These are phyloP conservation scores for Macrotrachela quadricornifera DNA, from an alignment of 1,140 invertebrate genomes.

Conservation along the genomic window DNA sequence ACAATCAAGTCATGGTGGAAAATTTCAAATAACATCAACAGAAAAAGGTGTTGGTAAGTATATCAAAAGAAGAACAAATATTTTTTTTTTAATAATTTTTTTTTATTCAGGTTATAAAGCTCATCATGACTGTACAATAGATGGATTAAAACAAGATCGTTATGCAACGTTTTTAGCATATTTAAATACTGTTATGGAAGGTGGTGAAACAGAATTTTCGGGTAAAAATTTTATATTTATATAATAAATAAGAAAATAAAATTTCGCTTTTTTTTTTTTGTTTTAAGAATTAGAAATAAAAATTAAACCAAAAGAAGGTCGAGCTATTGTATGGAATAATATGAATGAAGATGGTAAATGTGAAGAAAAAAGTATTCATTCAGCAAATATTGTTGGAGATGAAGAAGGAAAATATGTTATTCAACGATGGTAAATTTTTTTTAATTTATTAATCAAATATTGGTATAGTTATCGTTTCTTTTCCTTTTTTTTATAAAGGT, in stretches of 20 bases:
- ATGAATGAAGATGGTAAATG: conserved; percentile 22
- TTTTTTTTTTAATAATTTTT: background rate
- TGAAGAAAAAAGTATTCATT: conserved; percentile 20
- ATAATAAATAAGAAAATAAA: background rate
- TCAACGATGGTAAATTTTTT: conserved; percentile 17
- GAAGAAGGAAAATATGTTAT: conserved; percentile 23
- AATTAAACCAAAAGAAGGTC: conserved; percentile 22
- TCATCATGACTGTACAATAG: conserved; percentile 23
- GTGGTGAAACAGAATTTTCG: conserved; percentile 25
- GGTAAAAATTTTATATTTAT: background rate
- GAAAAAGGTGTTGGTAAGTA: too few species aligned
- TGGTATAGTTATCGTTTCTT: too few species aligned
- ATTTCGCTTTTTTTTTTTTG: background rate
- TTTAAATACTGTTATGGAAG: conserved; percentile 17
- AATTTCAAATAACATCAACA: conserved; percentile 26
- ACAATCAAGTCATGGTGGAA: conserved; percentile 20
- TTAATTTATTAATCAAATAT: too few species aligned
- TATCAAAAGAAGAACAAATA: too few species aligned
- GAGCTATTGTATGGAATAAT: conserved; percentile 26
- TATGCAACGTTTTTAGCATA: conserved; percentile 23
- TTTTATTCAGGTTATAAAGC: conserved; percentile 19
- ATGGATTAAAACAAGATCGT: conserved; percentile 17
- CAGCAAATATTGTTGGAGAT: conserved; percentile 18
- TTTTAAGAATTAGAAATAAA: conserved; percentile 23
- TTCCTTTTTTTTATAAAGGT: conserved; percentile 7